Percentiles rank a stretch among this genome's conserved stretches.
phyloP scores from a whole-genome alignment of 2,797 vertebrate genomes.

The Parauchenoglanis ngamensis region DNA sequence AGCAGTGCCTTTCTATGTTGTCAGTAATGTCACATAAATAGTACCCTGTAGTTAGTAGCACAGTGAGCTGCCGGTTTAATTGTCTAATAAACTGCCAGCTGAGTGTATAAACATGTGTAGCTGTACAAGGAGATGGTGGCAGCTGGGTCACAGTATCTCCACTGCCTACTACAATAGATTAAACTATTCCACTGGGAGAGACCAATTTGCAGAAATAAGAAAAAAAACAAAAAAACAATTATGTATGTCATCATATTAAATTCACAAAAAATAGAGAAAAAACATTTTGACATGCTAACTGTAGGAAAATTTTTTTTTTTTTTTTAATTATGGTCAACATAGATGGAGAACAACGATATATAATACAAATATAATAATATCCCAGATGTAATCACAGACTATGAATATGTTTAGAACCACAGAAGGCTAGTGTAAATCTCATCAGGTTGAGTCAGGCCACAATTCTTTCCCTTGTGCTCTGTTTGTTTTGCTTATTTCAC shows the following conservation, averaged over 20 bases:
- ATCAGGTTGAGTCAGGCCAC: conserved; percentile 31
- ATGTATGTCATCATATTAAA: not conserved
- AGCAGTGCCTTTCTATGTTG: not conserved
- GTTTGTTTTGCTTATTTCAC: conserved; percentile 41
- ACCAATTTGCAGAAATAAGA: not conserved
- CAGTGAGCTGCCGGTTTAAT: not conserved
- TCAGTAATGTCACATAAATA: not conserved
- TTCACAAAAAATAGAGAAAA: not conserved
- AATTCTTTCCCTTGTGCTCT: conserved; percentile 15
- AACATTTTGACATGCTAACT: not conserved
- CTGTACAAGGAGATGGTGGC: not conserved
- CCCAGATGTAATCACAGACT: conserved; percentile 34
- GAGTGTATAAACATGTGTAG: not conserved
- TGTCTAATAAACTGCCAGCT: conserved; percentile 6
- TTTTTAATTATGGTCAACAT: not conserved
- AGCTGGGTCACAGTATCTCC: not conserved
- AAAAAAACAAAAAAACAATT: not conserved
- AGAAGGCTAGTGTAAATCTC: conserved; percentile 42
- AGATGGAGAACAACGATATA: conserved; percentile 35
- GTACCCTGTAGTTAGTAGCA: not conserved
- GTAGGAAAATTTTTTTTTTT: not conserved
- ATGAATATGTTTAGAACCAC: conserved; percentile 43
- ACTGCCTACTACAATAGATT: not conserved
- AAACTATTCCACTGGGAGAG: not conserved
- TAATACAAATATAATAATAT: conserved; percentile 38